These are phyloP conservation scores for Penaeus chinensis DNA, from an alignment of 1,140 invertebrate species.

Conservation along the genomic window DNA sequence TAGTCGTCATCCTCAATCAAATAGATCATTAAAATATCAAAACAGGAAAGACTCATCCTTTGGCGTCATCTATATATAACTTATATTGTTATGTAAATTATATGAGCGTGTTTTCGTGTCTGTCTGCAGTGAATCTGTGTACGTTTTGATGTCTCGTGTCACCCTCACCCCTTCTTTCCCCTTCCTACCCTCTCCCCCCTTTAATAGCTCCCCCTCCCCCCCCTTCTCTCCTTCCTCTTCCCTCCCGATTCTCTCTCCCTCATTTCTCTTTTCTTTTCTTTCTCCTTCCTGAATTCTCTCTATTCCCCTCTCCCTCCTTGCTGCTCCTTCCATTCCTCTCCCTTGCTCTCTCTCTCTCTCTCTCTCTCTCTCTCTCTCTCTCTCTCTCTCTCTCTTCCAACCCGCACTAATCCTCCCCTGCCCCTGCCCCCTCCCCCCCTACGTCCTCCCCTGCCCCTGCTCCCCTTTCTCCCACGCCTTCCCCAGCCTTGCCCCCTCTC, in stretches of 20 bases:
- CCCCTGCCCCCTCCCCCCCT: neutral
- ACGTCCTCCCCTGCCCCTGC: neutral
- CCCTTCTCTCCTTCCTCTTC: neutral
- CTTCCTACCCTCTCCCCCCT: neutral
- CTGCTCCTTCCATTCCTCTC: neutral
- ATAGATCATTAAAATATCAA: too few relatives aligned
- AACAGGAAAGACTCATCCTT: too few relatives aligned
- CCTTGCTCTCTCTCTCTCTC: neutral
- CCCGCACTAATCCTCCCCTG: neutral
- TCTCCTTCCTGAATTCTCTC: neutral
- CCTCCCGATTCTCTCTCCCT: neutral
- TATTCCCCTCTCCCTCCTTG: neutral
- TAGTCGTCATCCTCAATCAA: too few relatives aligned
- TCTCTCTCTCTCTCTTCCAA: neutral
- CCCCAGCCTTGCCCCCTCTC: neutral
- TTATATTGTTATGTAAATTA: too few relatives aligned
- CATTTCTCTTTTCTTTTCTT: neutral
- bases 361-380: slow-evolving; percentile 4
- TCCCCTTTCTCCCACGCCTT: neutral
- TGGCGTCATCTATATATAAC: too few relatives aligned
- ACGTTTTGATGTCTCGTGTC: neutral
- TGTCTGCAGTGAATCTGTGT: too few relatives aligned
- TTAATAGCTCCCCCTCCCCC: too few relatives aligned
- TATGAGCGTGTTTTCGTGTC: too few relatives aligned
- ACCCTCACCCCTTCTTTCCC: neutral